Evolutionary conservation across 2,113 vertebrate genomes (phyloP), one percentile per base, ranked within the genome.

Genomic region (Xenus cinereus): DNA sequence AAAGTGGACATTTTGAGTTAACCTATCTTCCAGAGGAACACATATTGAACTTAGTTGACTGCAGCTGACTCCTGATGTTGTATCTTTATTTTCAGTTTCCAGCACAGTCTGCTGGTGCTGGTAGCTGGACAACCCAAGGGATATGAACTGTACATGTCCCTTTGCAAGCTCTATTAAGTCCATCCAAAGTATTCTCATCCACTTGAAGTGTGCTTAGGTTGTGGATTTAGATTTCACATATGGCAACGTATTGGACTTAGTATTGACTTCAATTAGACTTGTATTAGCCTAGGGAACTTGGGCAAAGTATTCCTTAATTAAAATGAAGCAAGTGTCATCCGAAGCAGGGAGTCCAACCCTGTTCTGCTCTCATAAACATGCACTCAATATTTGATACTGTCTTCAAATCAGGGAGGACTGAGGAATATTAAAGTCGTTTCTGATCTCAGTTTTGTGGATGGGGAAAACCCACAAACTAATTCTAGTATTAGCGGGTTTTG

Each of bases 211-310:
- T 85, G 27, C 13, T 83, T 54, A 63, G 16, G 56, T n/a, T 83
- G 46, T 64, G 79, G 86, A 81, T 94, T 95, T 81, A 92, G 67
- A 53, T 32, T 88, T 54, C 51, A 68, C 60, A 56, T 78, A 84
- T 60, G 79, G 79, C 72, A 84, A 88, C 1, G 2, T 74, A 84
- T 86, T 90, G 59, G 79, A 76, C 72, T 81, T 81, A 26, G 46
- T 75, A 87, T 90, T 94, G 89, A 89, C 90, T 94, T 94, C 91
- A 96, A 12, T 96, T 96, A 96, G 78, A 28, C 54, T 74, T 77
- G 79, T 59, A 30, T 93, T 90, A 94, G 46, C 72, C 82, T 88
- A 45, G 72, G 79, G 68, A 92, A 86, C 43, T 59, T 78, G 64
- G 74, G 82, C 4, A 3, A 93, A 92, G 59, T 74, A 71, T 86